Conservation (phyloP, 2,888 invertebrate species). For the Xiphydria camelus region DNA sequence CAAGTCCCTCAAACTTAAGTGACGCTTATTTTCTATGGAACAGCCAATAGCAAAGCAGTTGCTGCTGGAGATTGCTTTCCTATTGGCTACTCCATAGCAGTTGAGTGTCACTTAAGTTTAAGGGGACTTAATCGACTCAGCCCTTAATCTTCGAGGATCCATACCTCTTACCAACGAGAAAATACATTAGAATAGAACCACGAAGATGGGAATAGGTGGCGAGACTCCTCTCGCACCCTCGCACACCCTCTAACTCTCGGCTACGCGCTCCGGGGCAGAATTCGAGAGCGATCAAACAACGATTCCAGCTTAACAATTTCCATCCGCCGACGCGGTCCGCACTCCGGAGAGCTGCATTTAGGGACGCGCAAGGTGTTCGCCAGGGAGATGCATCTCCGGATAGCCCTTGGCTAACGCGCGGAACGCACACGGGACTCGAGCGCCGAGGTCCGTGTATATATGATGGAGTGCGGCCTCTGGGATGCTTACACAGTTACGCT, state of each 20-base stretch:
- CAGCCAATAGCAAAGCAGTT: too few species aligned
- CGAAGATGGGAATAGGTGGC: constrained; percentile 18
- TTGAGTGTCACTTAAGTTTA: too few species aligned
- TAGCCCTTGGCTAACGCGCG: constrained; percentile 23
- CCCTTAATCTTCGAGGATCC: too few species aligned
- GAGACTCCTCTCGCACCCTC: constrained; percentile 7
- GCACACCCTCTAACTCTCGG: constrained; percentile 12
- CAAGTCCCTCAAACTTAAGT: too few species aligned
- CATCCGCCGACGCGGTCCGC: constrained; percentile 18
- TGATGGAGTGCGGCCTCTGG: constrained; percentile 35
- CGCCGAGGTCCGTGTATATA: constrained; percentile 24
- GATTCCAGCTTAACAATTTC: constrained; percentile 39
- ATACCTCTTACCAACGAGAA: too few species aligned
- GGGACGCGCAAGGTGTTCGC: constrained; percentile 35
- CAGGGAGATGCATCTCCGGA: constrained; percentile 10
- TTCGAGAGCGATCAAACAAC: constrained; percentile 43
- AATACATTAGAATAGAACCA: too few species aligned
- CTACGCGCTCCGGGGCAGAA: constrained; percentile 32
- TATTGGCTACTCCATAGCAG: too few species aligned
- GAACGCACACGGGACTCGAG: constrained; percentile 25
- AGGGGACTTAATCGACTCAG: too few species aligned
- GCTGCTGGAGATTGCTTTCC: too few species aligned
- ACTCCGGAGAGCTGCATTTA: constrained; percentile 20
- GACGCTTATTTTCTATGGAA: too few species aligned
- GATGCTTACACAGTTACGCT: constrained; percentile 32